Evolutionary conservation across 2,113 vertebrate species (phyloP).

Genomic region (Calidris pugnax): DNA sequence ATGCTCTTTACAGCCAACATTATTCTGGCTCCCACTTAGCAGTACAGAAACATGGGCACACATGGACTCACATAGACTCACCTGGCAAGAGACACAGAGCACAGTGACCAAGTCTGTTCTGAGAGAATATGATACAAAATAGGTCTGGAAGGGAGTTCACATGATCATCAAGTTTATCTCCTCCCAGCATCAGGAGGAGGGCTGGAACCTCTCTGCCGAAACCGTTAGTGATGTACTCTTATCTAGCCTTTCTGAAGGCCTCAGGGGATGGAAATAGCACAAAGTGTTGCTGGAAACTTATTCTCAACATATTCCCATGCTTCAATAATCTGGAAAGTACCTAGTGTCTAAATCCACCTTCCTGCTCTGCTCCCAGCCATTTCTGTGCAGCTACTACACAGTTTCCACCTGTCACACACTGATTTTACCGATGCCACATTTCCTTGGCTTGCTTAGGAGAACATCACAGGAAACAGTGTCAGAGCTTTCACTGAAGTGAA

Average conservation of each 20-base stretch:
- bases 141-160: background rate
- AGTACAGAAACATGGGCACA: background rate
- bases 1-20: background rate
- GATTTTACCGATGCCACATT: background rate
- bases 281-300: background rate
- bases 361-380: background rate
- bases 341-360: background rate
- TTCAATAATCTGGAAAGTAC: background rate
- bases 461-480: background rate
- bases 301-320: background rate
- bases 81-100: background rate
- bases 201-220: background rate
- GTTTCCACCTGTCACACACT: background rate
- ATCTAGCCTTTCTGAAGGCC: background rate
- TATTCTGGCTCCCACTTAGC: background rate
- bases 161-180: background rate
- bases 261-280: background rate
- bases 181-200: background rate
- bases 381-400: no score
- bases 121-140: background rate
- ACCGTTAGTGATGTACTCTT: background rate
- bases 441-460: background rate
- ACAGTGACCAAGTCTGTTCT: background rate
- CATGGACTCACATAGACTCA: background rate
- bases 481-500: background rate